Evolutionary conservation across 2,113 vertebrate genomes (phyloP), one percentile per base, ranked within the genome.

Genomic region (Oreocharis arfaki): DNA sequence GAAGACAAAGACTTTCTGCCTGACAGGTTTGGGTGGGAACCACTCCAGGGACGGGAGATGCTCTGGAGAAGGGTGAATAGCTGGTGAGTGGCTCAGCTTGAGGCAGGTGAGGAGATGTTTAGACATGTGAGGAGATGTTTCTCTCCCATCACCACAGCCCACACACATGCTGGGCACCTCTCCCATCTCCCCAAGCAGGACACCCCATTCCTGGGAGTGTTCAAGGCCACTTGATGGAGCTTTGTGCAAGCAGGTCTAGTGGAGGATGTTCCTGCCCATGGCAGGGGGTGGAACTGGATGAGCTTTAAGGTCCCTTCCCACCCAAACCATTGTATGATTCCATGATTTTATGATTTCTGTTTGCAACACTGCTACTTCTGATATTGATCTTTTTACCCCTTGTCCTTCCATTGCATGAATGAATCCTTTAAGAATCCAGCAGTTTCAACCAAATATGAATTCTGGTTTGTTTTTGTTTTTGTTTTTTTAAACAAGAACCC

Each of bases 81-180:
- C 42, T 85, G 86, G 17, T 57, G 41, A 71, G 10, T 5, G 26
- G 41, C 47, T 81, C 37, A 68, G 0, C 35, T 33, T 35, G 47
- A 32, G n/a, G 37, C 9, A 23, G 5, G 23, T n/a, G n/a, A 65
- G 39, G 32, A 71, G 41, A 39, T 39, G 39, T 39, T 39, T 39
- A 39, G 39, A 39, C 39, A 39, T 16, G 19, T 1, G 1, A 41
- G 33, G 33, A 27, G 28, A 42, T 65, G 37, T 32, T 59, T 50
- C 63, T 42, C 9, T 47, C 35, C 56, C 26, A 13, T 30, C 53
- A 28, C 19, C 2, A 1, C 63, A 84, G 24, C n/a, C 57, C 4
- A 1, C 2, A 1, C 2, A 1, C 5, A 0, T 32, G 32, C 42
- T 59, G 69, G 55, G 11, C 42, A 37, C 8, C 30, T 37, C 33